Percentiles rank a stretch among this genome's conserved stretches.
These are phyloP conservation scores for Chironomus striatipennis DNA, from an alignment of 1,140 invertebrate species.

Conservation along the genomic window DNA sequence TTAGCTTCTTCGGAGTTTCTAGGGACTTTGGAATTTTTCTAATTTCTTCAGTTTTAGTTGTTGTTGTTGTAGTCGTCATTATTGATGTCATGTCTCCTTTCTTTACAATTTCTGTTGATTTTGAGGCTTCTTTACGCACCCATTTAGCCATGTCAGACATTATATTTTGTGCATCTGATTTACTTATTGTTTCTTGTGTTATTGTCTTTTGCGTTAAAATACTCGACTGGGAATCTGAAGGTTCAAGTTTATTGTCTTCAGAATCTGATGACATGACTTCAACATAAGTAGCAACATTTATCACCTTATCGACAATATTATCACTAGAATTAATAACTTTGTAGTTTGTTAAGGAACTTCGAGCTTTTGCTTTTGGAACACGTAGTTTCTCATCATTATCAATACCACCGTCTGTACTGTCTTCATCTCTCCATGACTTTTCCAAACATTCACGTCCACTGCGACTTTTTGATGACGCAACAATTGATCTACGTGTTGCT, in stretches of 20 bases:
- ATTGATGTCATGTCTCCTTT: neutral
- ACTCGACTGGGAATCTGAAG: neutral
- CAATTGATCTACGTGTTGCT: slow-evolving; percentile 72
- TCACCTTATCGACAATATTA: slow-evolving; percentile 37
- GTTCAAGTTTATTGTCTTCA: slow-evolving; percentile 33
- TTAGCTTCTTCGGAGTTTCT: neutral
- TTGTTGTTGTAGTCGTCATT: neutral
- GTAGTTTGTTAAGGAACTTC: slow-evolving; percentile 33
- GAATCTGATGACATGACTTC: slow-evolving; percentile 38
- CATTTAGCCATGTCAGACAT: slow-evolving; percentile 29
- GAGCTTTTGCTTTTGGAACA: slow-evolving; percentile 31
- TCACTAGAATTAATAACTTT: slow-evolving; percentile 30
- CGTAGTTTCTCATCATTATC: slow-evolving; percentile 35
- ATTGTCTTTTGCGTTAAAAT: neutral
- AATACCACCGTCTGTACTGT: slow-evolving; percentile 36
- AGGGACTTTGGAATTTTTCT: neutral
- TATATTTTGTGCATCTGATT: neutral
- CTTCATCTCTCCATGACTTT: slow-evolving; percentile 29
- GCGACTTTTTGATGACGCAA: slow-evolving; percentile 75
- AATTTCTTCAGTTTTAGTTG: slow-evolving; percentile 1
- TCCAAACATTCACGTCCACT: slow-evolving; percentile 53
- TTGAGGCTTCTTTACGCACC: slow-evolving; percentile 29
- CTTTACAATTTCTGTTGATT: slow-evolving; percentile 22
- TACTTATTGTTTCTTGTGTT: neutral
- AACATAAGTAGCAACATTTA: slow-evolving; percentile 39